Base-by-base conservation (phyloP, 2,888 invertebrate genomes). In the Limenitis camilla region DNA sequence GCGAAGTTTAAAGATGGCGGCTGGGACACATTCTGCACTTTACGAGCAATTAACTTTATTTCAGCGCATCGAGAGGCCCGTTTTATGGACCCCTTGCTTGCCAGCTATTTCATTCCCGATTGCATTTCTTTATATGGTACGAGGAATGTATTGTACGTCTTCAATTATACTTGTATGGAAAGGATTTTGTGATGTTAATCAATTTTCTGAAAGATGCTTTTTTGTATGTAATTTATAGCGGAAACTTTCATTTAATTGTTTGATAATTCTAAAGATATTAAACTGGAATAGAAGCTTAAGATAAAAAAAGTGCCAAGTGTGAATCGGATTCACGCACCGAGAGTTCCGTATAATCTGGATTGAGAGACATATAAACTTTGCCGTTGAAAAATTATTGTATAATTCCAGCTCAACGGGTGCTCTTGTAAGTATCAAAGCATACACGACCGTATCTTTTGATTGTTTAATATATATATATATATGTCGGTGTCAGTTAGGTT, bases 31-130 rank as follows among this genome's bases (percentile, higher is more conserved):
- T 64, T 61, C 61, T 62, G 61, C 58, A 59, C 51, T 75, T 72
- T 71, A 71, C 65, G 68, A 68, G 63, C 69, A 69, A 70, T 75
- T 71, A 74, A 71, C 61, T 70, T 70, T 70, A 72, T 71, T 70
- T 68, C 64, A 64, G 66, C 61, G 61, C 62, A 67, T 62, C 62
- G 61, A 60, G 62, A 59, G 59, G 60, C 53, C 59, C 46, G 63
- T 67, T 68, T 69, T 65, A 67, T 60, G 58, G 59, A 51, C 55
- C 60, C 65, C 63, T 55, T 56, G 52, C 60, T 56, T 61, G 58
- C 55, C 51, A 48, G 60, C 54, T 53, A 61, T 62, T 62, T 60
- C 59, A 67, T 66, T 63, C 62, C 63, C 64, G 67, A 73, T 68
- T 68, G 63, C 67, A 63, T 68, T 68, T 64, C 71, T 74, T 61